phyloP scores from a whole-genome alignment of 2,797 vertebrate genomes.

The Falco peregrinus region DNA sequence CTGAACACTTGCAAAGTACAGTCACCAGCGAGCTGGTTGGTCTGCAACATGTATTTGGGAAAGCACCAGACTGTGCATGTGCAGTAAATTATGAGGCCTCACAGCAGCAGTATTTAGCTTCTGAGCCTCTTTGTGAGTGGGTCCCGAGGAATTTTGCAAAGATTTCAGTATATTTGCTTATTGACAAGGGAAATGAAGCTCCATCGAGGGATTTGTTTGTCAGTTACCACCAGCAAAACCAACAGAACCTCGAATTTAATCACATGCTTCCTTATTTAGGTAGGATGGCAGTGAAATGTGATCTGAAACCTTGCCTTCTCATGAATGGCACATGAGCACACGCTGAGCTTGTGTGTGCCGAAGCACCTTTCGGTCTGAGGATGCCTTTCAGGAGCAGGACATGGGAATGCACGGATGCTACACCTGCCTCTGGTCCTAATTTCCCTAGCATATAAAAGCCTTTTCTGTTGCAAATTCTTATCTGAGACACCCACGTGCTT shows the following conservation, averaged over 20 bases:
- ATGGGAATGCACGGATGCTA: not conserved
- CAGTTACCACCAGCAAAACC: not conserved
- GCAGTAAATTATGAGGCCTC: not conserved
- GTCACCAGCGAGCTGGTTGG: not conserved
- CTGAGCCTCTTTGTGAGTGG: not conserved
- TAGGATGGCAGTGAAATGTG: not conserved
- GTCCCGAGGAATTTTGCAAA: not conserved
- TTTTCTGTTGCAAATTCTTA: not conserved
- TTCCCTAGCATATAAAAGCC: not conserved
- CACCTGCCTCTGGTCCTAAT: not conserved
- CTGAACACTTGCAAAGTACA: not conserved
- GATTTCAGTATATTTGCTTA: not conserved
- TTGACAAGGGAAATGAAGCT: not conserved
- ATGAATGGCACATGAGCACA: fast-evolving
- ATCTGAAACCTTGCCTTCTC: not conserved
- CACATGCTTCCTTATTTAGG: not conserved
- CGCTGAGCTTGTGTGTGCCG: not conserved
- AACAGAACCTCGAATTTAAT: not conserved
- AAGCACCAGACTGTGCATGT: not conserved
- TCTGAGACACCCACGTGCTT: fast-evolving
- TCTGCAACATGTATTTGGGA: not conserved
- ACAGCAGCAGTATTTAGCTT: not conserved
- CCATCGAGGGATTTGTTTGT: not conserved
- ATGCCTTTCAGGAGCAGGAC: not conserved
- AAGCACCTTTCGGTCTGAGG: not conserved